Conservation (phyloP, 2,113 vertebrate genomes). For the Peromyscus polionotus region DNA sequence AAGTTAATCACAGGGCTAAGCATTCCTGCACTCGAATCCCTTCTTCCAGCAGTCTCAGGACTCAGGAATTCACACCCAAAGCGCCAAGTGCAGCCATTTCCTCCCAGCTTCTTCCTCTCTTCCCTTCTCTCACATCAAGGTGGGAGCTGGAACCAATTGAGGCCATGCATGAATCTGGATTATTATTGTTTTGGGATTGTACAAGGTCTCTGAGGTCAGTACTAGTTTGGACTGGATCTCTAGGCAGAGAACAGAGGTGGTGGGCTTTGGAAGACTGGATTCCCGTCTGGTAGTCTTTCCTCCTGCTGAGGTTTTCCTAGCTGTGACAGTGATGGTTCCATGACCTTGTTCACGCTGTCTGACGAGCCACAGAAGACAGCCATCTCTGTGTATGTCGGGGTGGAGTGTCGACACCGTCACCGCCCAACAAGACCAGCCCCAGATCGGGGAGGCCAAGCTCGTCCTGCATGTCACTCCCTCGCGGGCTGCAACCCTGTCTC, state of each 20-base stretch:
- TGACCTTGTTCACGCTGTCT: neutral
- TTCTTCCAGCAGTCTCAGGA: slow-evolving; percentile 90
- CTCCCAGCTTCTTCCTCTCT: slow-evolving; percentile 73
- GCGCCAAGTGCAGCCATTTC: slow-evolving; percentile 70
- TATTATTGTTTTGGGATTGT: slow-evolving; percentile 36
- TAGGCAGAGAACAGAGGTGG: slow-evolving; percentile 40
- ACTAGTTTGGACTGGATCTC: slow-evolving; percentile 70
- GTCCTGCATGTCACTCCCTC: neutral
- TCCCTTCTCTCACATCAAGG: slow-evolving; percentile 72
- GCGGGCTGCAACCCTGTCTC: neutral
- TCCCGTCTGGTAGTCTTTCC: neutral
- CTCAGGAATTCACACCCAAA: slow-evolving; percentile 85
- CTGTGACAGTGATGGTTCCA: neutral
- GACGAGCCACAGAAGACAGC: neutral
- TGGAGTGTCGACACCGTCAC: neutral
- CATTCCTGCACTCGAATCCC: slow-evolving; percentile 91
- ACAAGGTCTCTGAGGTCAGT: slow-evolving; percentile 52
- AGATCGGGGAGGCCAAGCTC: neutral
- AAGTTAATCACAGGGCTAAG: slow-evolving; percentile 91
- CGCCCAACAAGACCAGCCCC: neutral
- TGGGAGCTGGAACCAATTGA: slow-evolving; percentile 76
- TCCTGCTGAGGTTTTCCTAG: neutral
- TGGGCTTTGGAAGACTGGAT: slow-evolving; percentile 75
- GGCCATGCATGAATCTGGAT: slow-evolving; percentile 63
- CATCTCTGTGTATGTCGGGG: neutral